Conservation (phyloP, 2,888 invertebrate genomes). For the Cecidostiba fungosa region DNA sequence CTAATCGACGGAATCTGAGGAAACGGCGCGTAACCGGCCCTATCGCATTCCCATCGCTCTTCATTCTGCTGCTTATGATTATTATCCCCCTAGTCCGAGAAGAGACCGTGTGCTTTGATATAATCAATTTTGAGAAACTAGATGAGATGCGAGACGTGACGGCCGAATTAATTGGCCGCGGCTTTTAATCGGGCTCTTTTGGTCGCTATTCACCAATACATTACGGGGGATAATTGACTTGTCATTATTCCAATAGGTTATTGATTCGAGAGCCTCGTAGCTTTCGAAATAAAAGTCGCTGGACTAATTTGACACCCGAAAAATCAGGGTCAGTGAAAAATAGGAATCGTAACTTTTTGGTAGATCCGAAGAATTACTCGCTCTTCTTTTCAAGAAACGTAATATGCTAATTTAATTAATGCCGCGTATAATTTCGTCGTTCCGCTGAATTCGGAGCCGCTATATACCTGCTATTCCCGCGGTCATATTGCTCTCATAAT, state of each 20-base stretch:
- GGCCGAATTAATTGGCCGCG: constrained; percentile 29
- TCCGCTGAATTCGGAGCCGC: constrained; percentile 7
- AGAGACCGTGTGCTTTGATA: background rate
- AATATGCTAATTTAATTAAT: constrained; percentile 62
- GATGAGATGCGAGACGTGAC: constrained; percentile 9
- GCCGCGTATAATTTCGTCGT: constrained; percentile 24
- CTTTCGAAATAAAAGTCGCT: background rate
- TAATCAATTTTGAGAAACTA: constrained; percentile 24
- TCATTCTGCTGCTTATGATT: constrained; percentile 54
- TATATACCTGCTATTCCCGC: background rate
- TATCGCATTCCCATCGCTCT: constrained; percentile 64
- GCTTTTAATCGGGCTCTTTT: background rate
- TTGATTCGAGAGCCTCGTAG: background rate
- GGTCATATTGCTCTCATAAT: background rate
- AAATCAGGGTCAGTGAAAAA: background rate
- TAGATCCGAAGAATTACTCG: constrained; percentile 10
- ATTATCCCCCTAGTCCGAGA: background rate
- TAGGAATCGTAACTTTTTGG: background rate
- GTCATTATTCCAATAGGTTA: constrained; percentile 6
- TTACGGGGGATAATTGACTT: background rate
- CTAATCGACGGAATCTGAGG: constrained; percentile 73
- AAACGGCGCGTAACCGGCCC: constrained; percentile 63
- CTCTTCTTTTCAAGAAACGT: constrained; percentile 37
- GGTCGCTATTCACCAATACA: background rate
- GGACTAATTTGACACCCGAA: background rate